Evolutionary conservation across 2,888 invertebrate genomes (phyloP).

Genomic region (Panzeria rudis): DNA sequence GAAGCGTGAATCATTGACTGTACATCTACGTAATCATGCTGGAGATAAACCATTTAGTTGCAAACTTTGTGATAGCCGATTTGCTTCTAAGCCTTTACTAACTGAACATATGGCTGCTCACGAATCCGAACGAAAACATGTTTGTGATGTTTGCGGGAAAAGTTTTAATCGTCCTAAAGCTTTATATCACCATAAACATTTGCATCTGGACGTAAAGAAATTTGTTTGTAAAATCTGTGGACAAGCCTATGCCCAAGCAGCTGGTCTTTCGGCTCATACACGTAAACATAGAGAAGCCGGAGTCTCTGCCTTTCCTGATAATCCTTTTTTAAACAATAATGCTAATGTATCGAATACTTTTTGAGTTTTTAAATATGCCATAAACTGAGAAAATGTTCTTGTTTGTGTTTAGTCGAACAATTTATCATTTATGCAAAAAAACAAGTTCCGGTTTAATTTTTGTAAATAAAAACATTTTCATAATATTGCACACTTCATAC

Average conservation of each 20-base stretch:
- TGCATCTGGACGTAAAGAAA: conserved; percentile 77
- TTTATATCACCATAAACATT: conserved; percentile 77
- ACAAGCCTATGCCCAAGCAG: conserved; percentile 76
- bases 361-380: conserved; percentile 5
- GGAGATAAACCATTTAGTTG: conserved; percentile 79
- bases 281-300: conserved; percentile 68
- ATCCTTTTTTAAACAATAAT: not conserved
- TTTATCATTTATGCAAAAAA: too few relatives aligned
- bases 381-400: too few relatives aligned
- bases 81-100: conserved; percentile 70
- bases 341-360: conserved; percentile 39
- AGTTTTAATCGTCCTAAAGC: conserved; percentile 77
- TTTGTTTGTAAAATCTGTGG: conserved; percentile 78
- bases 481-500: too few relatives aligned
- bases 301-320: conserved; percentile 6
- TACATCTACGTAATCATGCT: conserved; percentile 79
- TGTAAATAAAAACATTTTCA: too few relatives aligned
- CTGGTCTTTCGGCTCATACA: conserved; percentile 78
- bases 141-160: conserved; percentile 76
- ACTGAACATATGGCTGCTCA: conserved; percentile 74
- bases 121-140: conserved; percentile 73
- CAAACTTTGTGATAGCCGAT: conserved; percentile 68
- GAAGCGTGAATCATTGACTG: conserved; percentile 77
- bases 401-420: too few relatives aligned
- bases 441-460: too few relatives aligned